Evolutionary conservation across 2,113 vertebrate species (phyloP).

Genomic region (Scalopus aquaticus): DNA sequence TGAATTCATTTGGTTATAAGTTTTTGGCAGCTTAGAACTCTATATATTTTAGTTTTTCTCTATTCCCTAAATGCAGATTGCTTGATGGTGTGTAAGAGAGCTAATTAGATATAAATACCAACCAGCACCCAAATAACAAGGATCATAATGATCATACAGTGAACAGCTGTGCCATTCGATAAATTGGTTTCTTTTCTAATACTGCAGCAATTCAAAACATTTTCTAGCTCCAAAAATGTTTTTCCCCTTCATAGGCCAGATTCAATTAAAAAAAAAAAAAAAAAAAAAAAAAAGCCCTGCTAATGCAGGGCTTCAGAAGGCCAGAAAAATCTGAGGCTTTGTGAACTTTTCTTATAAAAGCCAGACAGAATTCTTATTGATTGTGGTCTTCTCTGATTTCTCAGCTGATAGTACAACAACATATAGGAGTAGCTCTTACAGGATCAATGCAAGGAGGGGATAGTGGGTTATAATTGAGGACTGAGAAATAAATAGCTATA

Average conservation of each 20-base stretch:
- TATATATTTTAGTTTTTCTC: slow-evolving; percentile 73
- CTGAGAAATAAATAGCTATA: not conserved
- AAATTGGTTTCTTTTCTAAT: slow-evolving; percentile 76
- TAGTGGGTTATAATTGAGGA: not conserved
- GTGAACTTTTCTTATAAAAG: slow-evolving; percentile 56
- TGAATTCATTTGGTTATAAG: slow-evolving; percentile 64
- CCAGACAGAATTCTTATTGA: slow-evolving; percentile 7
- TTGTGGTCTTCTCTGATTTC: slow-evolving; percentile 32
- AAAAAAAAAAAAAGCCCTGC: not conserved
- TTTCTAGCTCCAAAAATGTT: slow-evolving; percentile 57
- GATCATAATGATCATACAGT: slow-evolving; percentile 79
- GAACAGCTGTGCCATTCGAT: slow-evolving; percentile 83
- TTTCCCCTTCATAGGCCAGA: slow-evolving; percentile 27
- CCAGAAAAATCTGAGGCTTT: slow-evolving; percentile 58
- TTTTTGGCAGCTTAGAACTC: slow-evolving; percentile 77
- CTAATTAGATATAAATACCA: slow-evolving; percentile 86
- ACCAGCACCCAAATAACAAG: slow-evolving; percentile 84
- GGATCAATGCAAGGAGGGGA: not conserved
- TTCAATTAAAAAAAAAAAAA: slow-evolving; percentile 61
- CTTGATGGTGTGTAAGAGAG: slow-evolving; percentile 78
- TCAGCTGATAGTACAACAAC: slow-evolving; percentile 31
- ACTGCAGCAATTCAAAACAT: slow-evolving; percentile 71
- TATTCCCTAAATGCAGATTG: slow-evolving; percentile 80
- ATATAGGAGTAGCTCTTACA: not conserved
- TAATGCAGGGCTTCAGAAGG: not conserved